A percentile compares a stretch with the other conserved stretches of the same genome.
phyloP scores from a whole-genome alignment of 2,113 vertebrate genomes.

The Phoenicopterus ruber region DNA sequence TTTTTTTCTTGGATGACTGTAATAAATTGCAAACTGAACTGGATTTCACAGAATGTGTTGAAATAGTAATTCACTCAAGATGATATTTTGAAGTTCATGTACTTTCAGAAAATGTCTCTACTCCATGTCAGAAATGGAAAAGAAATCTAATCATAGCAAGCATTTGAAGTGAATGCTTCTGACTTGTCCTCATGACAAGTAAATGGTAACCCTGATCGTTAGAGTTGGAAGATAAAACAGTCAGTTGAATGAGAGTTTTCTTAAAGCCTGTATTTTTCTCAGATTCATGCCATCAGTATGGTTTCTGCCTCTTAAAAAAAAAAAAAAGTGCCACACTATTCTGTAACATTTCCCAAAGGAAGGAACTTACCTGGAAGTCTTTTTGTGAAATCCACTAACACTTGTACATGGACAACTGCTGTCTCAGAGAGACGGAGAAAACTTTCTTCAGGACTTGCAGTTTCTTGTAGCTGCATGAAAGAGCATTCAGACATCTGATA shows the following conservation, averaged over 20 bases:
- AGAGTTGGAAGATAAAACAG: neutral
- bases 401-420: slow-evolving; percentile 75
- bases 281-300: neutral
- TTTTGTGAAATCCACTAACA: slow-evolving; percentile 85
- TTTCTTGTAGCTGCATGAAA: slow-evolving; percentile 79
- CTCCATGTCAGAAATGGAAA: neutral
- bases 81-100: neutral
- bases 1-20: neutral
- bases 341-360: neutral
- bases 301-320: neutral
- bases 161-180: neutral
- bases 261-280: neutral
- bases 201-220: neutral
- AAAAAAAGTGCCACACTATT: neutral
- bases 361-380: slow-evolving; percentile 76
- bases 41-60: neutral
- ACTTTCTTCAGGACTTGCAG: slow-evolving; percentile 75
- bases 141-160: neutral
- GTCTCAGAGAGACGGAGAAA: slow-evolving; percentile 74
- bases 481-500: neutral
- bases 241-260: neutral
- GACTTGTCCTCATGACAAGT: neutral
- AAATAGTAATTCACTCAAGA: neutral
- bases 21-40: neutral
- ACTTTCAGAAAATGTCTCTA: neutral